Conservation (phyloP, 2,797 vertebrate genomes). For the Gymnodraco acuticeps region DNA sequence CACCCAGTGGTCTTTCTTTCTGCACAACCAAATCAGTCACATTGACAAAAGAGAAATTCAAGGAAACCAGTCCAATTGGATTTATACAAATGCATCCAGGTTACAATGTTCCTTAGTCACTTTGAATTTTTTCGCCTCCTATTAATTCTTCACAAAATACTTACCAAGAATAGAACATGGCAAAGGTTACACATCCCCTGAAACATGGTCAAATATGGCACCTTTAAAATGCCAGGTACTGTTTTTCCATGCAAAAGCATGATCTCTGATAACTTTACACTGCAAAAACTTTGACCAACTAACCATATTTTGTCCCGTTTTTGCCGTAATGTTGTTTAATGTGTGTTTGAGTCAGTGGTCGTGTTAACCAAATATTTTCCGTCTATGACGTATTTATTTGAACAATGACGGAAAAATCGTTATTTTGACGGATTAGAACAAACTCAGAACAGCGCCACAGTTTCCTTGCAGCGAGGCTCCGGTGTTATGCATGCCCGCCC, state of each 20-base stretch:
- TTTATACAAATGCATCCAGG: not conserved
- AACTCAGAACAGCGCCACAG: too few relatives aligned
- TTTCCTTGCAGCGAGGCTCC: too few relatives aligned
- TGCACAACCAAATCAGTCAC: conserved; percentile 5
- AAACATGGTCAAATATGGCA: conserved; percentile 14
- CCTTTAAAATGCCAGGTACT: not conserved
- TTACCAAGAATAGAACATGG: not conserved
- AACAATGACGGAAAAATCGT: too few relatives aligned
- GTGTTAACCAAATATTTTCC: too few relatives aligned
- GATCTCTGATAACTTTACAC: not conserved
- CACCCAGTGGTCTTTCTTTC: conserved; percentile 4
- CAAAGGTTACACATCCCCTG: not conserved
- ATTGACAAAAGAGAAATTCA: not conserved
- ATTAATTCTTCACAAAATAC: not conserved
- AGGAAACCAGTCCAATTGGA: not conserved
- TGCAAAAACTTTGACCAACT: not conserved
- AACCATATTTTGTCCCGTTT: not conserved
- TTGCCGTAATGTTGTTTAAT: too few relatives aligned
- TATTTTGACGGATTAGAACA: too few relatives aligned
- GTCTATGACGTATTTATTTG: too few relatives aligned
- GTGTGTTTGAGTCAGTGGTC: too few relatives aligned
- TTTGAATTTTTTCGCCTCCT: not conserved
- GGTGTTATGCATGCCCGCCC: too few relatives aligned
- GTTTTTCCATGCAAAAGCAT: not conserved
- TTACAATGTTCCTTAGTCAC: not conserved